phyloP scores from a whole-genome alignment of 2,113 vertebrate species.

The Solea solea region DNA sequence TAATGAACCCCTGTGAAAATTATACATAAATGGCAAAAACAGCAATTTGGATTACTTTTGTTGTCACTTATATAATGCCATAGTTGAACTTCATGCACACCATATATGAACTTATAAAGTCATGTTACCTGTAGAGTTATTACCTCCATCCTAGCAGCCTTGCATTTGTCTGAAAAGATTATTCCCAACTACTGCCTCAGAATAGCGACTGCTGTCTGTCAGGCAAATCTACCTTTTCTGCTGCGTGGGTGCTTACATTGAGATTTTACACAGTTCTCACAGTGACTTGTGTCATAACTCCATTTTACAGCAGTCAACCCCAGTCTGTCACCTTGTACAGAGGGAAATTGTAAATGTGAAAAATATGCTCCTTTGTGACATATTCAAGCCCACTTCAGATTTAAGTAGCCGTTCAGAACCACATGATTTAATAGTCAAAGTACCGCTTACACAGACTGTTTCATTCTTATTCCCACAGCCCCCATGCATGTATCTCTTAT shows the following conservation, averaged over 20 bases:
- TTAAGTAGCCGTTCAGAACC: conserved; percentile 51
- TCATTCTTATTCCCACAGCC: conserved; percentile 12
- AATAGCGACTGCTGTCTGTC: conserved; percentile 39
- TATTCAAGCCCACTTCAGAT: conserved; percentile 50
- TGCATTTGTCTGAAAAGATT: conserved; percentile 28
- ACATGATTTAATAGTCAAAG: conserved; percentile 55
- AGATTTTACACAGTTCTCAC: conserved; percentile 51
- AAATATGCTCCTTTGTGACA: conserved; percentile 53
- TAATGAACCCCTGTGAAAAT: conserved; percentile 81
- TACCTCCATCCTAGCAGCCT: conserved; percentile 1
- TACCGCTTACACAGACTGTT: conserved; percentile 43
- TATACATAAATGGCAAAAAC: conserved; percentile 58
- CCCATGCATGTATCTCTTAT: conserved; percentile 7
- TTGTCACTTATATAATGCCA: too few species aligned
- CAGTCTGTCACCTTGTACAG: conserved; percentile 53
- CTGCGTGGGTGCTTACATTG: conserved; percentile 48
- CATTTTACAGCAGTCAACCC: conserved; percentile 64
- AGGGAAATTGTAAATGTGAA: conserved; percentile 61
- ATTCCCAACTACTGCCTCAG: background rate
- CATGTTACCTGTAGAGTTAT: conserved; percentile 15
- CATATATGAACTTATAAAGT: conserved; percentile 14
- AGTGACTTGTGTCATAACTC: conserved; percentile 61
- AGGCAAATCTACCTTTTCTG: conserved; percentile 54
- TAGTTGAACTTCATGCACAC: background rate
- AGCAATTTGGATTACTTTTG: too few species aligned